Base-by-base conservation (phyloP, 1,140 invertebrate genomes). In the Lasioglossum albipes region DNA sequence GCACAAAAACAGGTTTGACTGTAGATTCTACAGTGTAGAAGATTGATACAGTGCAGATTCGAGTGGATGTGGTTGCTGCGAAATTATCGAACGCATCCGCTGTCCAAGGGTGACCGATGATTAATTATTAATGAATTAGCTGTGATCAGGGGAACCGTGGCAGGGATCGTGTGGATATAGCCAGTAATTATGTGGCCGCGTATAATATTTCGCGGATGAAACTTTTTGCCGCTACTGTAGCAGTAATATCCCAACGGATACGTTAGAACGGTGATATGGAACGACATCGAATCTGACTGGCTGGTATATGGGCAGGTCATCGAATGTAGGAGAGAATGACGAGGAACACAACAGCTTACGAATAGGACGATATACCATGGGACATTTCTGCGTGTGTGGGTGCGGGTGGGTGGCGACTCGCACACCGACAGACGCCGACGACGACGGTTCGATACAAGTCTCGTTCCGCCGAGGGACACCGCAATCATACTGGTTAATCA, bases 401-500 rank as follows among this genome's bases (percentile, higher is more conserved):
- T 59, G 57, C 18, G 18, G 7, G 20, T n/a, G 79, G 52, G 52
- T 59, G 31, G 2, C 22, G 27, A 31, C 36, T 59, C 36, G 31
- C 20, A 12, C 62, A 52, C 27, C 49, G 12, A 59, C 6, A 22
- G 57, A 59, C 57, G 57, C 57, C 27, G 73, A 31, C 22, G 49
- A 18, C 54, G 41, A 78, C 52, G 36, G 59, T 45, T 41, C 64
- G 78, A 75, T 65, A 41, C 61, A 27, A 80, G 54, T 45, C 61
- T 71, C 68, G 27, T 79, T 61, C 59, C 61, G 27, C 52, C 0
- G 66, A 66, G 72, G 67, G 61, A 83, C 36, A 65, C 27, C 16
- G 67, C 82, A 69, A 86, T 84, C 75, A 59, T 71, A 64, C 67
- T 45, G 84, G 81, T 81, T 83, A 86, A 86, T 86, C 78, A 81